A percentile compares a stretch with the other conserved stretches of the same genome.
Evolutionary conservation across 2,888 invertebrate species (phyloP).

Genomic region (Argyresthia goedartella): DNA sequence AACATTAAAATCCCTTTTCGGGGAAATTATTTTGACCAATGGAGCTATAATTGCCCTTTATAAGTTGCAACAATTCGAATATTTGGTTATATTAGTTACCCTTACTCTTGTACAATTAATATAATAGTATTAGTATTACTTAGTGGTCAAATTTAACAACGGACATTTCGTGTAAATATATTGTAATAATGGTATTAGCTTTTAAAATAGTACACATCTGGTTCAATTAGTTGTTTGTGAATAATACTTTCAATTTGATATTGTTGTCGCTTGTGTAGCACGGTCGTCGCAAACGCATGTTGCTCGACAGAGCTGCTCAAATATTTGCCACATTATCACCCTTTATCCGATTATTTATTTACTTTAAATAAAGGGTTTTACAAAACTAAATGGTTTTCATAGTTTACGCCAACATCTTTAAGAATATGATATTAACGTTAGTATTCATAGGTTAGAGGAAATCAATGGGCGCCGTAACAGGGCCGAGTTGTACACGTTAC

Average conservation of each 20-base stretch:
- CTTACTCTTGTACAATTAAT: slow-evolving; percentile 15
- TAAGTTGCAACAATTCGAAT: neutral
- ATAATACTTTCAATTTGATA: neutral
- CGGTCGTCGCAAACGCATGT: slow-evolving; percentile 1
- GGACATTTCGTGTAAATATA: slow-evolving; percentile 41
- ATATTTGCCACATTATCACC: slow-evolving; percentile 47
- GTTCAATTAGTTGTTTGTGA: neutral
- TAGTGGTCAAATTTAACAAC: slow-evolving; percentile 23
- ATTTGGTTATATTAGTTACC: slow-evolving; percentile 5
- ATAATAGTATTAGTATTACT: no score
- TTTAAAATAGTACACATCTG: neutral
- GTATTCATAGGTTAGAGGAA: no score
- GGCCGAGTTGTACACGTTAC: no score
- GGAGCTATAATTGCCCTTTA: neutral
- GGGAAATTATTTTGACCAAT: neutral
- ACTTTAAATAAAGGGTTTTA: slow-evolving; percentile 66
- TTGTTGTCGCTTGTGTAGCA: neutral
- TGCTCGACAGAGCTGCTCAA: slow-evolving; percentile 39
- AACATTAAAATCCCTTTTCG: no score
- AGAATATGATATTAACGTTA: no score
- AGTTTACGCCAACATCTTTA: no score
- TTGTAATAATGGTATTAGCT: slow-evolving; percentile 14
- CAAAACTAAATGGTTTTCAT: slow-evolving; percentile 15
- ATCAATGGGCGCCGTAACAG: no score
- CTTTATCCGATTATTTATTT: slow-evolving; percentile 63